These are phyloP conservation scores for Xerus inauris DNA, from an alignment of 2,113 vertebrate genomes.

Conservation along the genomic window DNA sequence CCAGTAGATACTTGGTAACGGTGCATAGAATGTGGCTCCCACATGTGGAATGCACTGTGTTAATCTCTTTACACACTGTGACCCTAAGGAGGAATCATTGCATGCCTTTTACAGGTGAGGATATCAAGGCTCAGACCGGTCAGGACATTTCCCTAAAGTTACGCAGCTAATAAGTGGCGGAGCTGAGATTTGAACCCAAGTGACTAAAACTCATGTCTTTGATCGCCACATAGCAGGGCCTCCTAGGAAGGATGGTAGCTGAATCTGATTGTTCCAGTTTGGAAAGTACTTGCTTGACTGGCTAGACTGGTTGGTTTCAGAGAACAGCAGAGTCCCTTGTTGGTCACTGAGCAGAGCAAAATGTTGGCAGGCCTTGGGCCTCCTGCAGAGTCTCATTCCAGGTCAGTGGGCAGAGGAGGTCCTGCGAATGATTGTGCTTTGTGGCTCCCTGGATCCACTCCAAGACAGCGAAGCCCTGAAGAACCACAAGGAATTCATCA, in stretches of 20 bases:
- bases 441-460: constrained; percentile 11
- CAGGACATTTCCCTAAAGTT: not conserved
- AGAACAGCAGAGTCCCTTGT: constrained; percentile 25
- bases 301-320: constrained; percentile 29
- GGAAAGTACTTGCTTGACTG: constrained; percentile 50
- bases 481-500: not conserved
- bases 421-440: not conserved
- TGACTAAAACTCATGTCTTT: not conserved
- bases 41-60: not conserved
- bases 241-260: not conserved
- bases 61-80: not conserved
- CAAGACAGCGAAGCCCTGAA: not conserved
- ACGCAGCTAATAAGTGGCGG: not conserved
- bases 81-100: not conserved
- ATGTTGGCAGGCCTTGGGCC: not conserved
- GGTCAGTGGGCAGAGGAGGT: constrained; percentile 50
- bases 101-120: not conserved
- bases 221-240: not conserved
- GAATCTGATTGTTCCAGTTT: constrained; percentile 1
- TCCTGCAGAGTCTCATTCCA: constrained; percentile 24
- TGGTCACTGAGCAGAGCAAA: constrained; percentile 9
- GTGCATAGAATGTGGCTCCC: not conserved
- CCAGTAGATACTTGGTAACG: no score
- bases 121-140: not conserved
- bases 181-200: constrained; percentile 1